Base-by-base conservation (phyloP, 2,797 vertebrate genomes). In the Gallinago nigripennis region DNA sequence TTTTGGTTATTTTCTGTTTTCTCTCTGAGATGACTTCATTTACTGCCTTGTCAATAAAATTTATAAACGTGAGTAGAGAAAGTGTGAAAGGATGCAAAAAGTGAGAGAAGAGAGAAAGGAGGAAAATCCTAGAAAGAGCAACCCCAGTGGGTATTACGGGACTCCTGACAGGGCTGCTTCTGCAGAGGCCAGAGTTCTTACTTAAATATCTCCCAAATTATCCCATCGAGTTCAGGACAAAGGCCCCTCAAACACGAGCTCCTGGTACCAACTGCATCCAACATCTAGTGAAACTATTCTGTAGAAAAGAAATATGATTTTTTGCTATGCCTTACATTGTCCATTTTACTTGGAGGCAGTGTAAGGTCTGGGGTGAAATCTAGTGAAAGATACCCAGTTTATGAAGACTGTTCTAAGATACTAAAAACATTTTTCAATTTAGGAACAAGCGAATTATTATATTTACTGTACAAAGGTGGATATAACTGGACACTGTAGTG, bases 131-230 rank as follows among this genome's bases (percentile, higher is more conserved):
- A 51, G 31, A 63, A 76, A 30, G n/a, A 73, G 12, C 18, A 76
- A 12, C 1, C 5, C 28, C 15, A 35, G 41, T 31, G 50, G 46
- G 80, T 6, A 57, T 54, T 31, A 37, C 0, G 0, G 31, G 37
- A 43, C 27, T 71, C 1, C 3, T 83, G 57, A 41, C 56, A 90
- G 37, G 33, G 35, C n/a, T 88, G 46, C 41, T 41, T 63, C 43
- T 80, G 48, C 23, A 77, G 20, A 82, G n/a, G 19, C 18, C 27
- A 60, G 16, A 48, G 53, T 11, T 85, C 25, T 39, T 37, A 31
- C 28, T 37, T 25, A 51, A 64, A 46, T 19, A 7, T 15, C 48
- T 56, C 54, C 11, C 23, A 63, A 21, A 50, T 66, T 66, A 70
- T n/a, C 30, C 58, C 48, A 41, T 5, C 7, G 4, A 43, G 25